These are phyloP conservation scores for Myxocyprinus asiaticus DNA, from an alignment of 2,113 vertebrate genomes.

Conservation along the genomic window DNA sequence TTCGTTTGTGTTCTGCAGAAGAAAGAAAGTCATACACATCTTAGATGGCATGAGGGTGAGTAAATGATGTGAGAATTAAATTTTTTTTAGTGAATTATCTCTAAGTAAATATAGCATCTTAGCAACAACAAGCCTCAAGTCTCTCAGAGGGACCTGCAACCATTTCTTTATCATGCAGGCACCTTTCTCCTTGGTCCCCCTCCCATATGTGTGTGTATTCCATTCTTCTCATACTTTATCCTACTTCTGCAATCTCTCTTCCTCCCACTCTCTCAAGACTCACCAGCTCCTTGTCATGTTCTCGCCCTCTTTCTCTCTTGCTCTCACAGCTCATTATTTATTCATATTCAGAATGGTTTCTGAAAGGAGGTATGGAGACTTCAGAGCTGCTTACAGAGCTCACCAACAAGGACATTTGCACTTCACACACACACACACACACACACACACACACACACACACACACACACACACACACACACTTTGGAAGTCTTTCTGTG, in stretches of 20 bases:
- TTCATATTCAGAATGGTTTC: slow-evolving; percentile 52
- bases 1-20: too few relatives aligned
- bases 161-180: slow-evolving; percentile 6
- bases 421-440: neutral
- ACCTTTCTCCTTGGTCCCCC: slow-evolving; percentile 29
- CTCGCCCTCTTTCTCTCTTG: slow-evolving; percentile 25
- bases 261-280: slow-evolving; percentile 24
- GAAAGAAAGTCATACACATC: too few relatives aligned
- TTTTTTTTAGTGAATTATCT: too few relatives aligned
- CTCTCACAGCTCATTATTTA: slow-evolving; percentile 48
- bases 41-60: too few relatives aligned
- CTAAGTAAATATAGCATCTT: neutral
- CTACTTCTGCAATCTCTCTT: slow-evolving; percentile 16
- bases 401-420: slow-evolving; percentile 3
- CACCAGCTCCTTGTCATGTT: slow-evolving; percentile 15
- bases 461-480: slow-evolving; percentile 16
- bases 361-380: slow-evolving; percentile 37
- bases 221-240: slow-evolving; percentile 3
- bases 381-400: slow-evolving; percentile 30
- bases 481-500: too few relatives aligned
- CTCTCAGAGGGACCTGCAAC: too few relatives aligned
- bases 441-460: slow-evolving; percentile 8
- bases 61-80: too few relatives aligned
- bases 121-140: neutral
- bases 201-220: slow-evolving; percentile 36